Percentiles rank a stretch among this genome's conserved stretches.
phyloP scores from a whole-genome alignment of 2,113 vertebrate genomes.

The Psilopogon haemacephalus region DNA sequence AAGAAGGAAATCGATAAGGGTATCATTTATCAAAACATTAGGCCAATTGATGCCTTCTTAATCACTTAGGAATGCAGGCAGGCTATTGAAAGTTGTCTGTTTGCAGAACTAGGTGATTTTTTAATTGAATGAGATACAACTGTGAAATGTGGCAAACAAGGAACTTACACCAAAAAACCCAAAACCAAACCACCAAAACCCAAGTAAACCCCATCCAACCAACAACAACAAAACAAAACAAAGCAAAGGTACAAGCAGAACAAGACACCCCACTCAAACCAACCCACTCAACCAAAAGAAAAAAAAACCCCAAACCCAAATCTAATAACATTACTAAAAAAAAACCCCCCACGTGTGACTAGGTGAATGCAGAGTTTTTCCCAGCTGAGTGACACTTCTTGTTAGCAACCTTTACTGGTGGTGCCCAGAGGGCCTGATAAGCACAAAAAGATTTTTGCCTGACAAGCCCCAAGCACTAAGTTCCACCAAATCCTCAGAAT shows the following conservation, averaged over 20 bases:
- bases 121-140: not conserved
- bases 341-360: not conserved
- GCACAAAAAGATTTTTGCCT: not conserved
- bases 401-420: not conserved
- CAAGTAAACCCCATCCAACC: too few relatives aligned
- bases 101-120: not conserved
- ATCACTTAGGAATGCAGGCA: not conserved
- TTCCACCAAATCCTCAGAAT: not conserved
- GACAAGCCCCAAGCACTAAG: not conserved
- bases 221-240: too few relatives aligned
- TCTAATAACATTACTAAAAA: not conserved
- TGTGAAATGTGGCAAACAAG: not conserved
- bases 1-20: not conserved
- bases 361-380: fast-evolving
- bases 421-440: not conserved
- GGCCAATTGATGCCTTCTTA: not conserved
- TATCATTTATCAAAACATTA: not conserved
- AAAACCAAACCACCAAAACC: not conserved
- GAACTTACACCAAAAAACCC: not conserved
- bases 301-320: not conserved
- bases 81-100: not conserved
- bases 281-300: too few relatives aligned
- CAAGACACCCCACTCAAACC: not conserved
- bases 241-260: too few relatives aligned
- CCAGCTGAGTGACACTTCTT: not conserved